Base-by-base conservation (phyloP, 2,888 invertebrate genomes). In the Lymantria monacha region DNA sequence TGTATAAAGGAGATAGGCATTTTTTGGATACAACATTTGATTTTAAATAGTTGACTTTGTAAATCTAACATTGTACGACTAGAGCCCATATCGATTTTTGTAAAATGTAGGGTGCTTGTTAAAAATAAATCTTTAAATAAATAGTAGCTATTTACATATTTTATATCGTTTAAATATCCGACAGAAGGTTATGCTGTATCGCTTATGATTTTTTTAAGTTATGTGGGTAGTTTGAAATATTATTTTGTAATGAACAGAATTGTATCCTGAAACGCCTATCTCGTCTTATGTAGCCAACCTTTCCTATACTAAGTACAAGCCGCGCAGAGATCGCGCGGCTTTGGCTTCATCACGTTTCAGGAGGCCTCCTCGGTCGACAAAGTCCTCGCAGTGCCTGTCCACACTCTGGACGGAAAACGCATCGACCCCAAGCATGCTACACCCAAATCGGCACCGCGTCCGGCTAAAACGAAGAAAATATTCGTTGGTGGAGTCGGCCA, bases 391-490 rank as follows among this genome's bases (percentile, higher is more conserved):
- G 96, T 97, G 66, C 97, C 97, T 53, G 96, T 97, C 63, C 97
- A 97, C 92, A 97, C 97, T 48, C 92, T 97, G 67, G 97, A 97
- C 86, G 97, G 97, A 61, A 97, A 97, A 88, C 96, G 97, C 87
- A 97, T 97, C 83, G 97, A 97, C 83, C 97, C 97, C 52, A 97
- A 97, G 79, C 97, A 97, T 91, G 97, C 97, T 53, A 97, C 97
- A 46, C 97, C 97, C 61, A 97, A 97, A 85, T 97, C 97, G 66
- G 94, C 97, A 36, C 96, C 97, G 41, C 95, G 96, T 71, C 95
- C 96, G 49, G 96, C 96, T 80, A 96, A 96, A 76, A 97, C 96
- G 69, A 97, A 97, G 91, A 97, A 97, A 92, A 97, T 97, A 65
- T 97, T 97, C 87, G 97, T 97, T 22, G 97, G 97, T 48, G 97